Base-by-base conservation (phyloP, 2,888 invertebrate species). In the Caenorhabditis angaria region DNA sequence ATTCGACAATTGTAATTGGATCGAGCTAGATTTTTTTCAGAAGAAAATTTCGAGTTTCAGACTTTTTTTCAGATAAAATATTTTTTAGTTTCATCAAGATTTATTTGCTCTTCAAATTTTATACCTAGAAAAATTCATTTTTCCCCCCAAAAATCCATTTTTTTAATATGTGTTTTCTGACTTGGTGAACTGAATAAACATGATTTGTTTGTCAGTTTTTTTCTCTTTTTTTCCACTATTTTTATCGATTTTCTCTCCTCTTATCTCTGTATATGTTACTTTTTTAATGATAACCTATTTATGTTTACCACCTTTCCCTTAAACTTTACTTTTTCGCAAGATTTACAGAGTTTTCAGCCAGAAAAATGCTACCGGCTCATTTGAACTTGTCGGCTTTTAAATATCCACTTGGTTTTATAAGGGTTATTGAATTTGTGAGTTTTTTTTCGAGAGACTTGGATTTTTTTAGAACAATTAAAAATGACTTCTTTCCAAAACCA, bases 341-440 rank as follows among this genome's bases (percentile, higher is more conserved):
- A n/a, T n/a, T n/a, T 53, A 50, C 35, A 32, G 53, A 28, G 28
- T 55, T 35, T 55, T 6, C 10, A 28, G 18, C 53, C 25, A 4
- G 2, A 20, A 54, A 29, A 14, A 32, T 51, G 41, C 35, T 71
- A 10, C 64, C 68, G 12, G 48, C 41, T 0, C 41, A 68, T 2
- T 50, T 76, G 20, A 74, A 78, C 41, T 12, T 80, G 5, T 65
- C 68, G 0, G 74, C 73, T 1, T 82, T 82, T 65, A 88, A 87
- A 63, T 78, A 85, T 60, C 87, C 87, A 14, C 67, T 87, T 8
- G 87, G 87, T 28, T 82, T 87, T 62, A 82, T 87, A 47, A 70
- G 83, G 60, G 27, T 86, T 18, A 55, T 85, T 47, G 72, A 87
- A 68, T 77, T 87, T 57, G 83, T 87, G 60, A 75, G 81, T 76